Conservation (phyloP, 1,140 invertebrate species). For the Macrosteles quadrilineatus region DNA sequence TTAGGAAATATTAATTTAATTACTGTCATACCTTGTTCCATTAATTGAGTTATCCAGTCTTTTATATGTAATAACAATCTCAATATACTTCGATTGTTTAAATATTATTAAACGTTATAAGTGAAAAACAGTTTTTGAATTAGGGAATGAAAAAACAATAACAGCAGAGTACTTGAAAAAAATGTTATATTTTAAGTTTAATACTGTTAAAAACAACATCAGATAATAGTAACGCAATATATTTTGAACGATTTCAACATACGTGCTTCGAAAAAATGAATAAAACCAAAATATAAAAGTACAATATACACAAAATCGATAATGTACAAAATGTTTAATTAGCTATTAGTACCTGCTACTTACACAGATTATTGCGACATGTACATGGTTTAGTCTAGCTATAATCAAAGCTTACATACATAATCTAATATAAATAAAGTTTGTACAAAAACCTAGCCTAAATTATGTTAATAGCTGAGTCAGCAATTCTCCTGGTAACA, state of each 20-base stretch:
- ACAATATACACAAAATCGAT: conserved; percentile 19
- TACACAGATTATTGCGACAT: conserved; percentile 19
- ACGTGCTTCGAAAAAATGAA: conserved; percentile 1
- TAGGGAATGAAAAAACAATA: background rate
- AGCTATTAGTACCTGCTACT: background rate
- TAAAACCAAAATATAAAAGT: conserved; percentile 7
- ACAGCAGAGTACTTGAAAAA: background rate
- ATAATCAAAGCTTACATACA: conserved; percentile 19
- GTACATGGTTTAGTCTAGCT: conserved; percentile 11
- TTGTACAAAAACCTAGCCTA: conserved; percentile 24
- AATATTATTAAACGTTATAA: too few species aligned
- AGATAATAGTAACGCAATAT: conserved; percentile 1
- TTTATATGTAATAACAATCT: too few species aligned
- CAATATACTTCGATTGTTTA: too few species aligned
- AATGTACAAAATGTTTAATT: conserved; percentile 24
- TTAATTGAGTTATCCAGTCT: too few species aligned
- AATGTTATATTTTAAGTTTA: conserved; percentile 21
- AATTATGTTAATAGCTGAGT: background rate
- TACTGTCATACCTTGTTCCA: too few species aligned
- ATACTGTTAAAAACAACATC: background rate
- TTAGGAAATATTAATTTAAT: too few species aligned
- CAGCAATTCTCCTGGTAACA: too few species aligned
- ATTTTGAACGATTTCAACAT: conserved; percentile 12
- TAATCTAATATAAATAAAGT: conserved; percentile 25
- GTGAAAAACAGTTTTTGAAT: too few species aligned